Conservation (phyloP, 2,113 vertebrate species). For the Cyrtonyx montezumae region DNA sequence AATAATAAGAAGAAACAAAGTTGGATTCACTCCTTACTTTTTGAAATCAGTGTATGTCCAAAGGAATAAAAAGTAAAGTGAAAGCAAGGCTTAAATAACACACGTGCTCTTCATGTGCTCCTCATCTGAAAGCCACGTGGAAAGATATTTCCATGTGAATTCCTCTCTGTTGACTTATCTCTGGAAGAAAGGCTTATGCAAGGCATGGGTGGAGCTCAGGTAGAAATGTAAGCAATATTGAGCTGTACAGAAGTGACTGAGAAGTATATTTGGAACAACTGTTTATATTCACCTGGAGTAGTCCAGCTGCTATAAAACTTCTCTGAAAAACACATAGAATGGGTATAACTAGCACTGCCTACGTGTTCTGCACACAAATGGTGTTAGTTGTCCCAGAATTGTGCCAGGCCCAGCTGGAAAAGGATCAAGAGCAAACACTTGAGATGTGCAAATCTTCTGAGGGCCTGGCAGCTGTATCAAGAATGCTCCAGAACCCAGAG, state of each 20-base stretch:
- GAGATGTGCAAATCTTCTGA: not conserved
- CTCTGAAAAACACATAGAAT: not conserved
- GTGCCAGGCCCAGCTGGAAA: not conserved
- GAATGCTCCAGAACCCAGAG: fast-evolving
- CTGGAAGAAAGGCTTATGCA: not conserved
- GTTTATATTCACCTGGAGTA: not conserved
- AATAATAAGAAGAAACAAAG: not conserved
- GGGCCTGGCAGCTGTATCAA: not conserved
- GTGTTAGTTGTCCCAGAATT: not conserved
- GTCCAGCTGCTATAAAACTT: not conserved
- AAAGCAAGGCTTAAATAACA: not conserved
- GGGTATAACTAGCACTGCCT: not conserved
- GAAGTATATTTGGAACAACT: not conserved
- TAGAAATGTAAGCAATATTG: not conserved
- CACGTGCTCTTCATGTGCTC: not conserved
- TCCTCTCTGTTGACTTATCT: not conserved
- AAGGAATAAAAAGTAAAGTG: not conserved
- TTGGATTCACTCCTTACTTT: not conserved
- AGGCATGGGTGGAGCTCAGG: not conserved
- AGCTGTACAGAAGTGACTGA: not conserved
- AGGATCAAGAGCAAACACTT: fast-evolving
- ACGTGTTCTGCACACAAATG: not conserved
- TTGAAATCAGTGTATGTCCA: not conserved
- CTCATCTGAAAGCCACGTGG: not conserved
- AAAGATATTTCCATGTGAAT: not conserved